Conservation (phyloP, 2,113 vertebrate genomes). For the Epinephelus lanceolatus region DNA sequence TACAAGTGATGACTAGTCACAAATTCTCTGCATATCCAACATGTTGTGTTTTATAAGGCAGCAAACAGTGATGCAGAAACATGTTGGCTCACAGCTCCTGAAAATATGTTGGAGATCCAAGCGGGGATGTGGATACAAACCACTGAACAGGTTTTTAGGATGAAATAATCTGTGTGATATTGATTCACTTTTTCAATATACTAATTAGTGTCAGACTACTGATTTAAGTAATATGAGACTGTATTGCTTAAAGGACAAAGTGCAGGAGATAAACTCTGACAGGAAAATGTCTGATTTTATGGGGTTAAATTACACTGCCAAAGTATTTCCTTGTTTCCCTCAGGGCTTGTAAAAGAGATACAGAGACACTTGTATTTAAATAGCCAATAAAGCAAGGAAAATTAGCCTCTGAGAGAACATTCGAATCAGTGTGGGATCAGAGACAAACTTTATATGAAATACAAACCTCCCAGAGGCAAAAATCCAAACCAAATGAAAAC, state of each 20-base stretch:
- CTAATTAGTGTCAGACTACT: not conserved
- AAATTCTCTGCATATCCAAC: not conserved
- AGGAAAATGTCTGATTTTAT: constrained; percentile 33
- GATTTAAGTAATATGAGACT: not conserved
- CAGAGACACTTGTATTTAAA: constrained; percentile 37
- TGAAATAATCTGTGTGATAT: constrained; percentile 9
- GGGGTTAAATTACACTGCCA: constrained; percentile 17
- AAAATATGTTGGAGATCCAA: constrained; percentile 11
- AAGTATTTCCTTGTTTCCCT: constrained; percentile 30
- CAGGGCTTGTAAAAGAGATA: constrained; percentile 20
- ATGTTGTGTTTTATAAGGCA: constrained; percentile 19
- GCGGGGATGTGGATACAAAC: not conserved
- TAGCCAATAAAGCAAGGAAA: constrained; percentile 6
- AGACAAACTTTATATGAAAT: constrained; percentile 31
- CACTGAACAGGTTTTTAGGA: not conserved
- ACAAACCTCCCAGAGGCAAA: constrained; percentile 1
- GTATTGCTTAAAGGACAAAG: not conserved
- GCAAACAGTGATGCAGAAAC: constrained; percentile 7
- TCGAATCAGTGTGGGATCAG: constrained; percentile 3
- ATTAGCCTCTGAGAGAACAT: not conserved
- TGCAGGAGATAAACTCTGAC: constrained; percentile 13
- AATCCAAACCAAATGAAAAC: constrained; percentile 31
- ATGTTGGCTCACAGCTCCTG: constrained; percentile 33
- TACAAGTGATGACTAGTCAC: constrained; percentile 35
- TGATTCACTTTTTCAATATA: not conserved